Evolutionary conservation across 2,113 vertebrate genomes (phyloP).

Genomic region (Petrocephalus microphthalmus): DNA sequence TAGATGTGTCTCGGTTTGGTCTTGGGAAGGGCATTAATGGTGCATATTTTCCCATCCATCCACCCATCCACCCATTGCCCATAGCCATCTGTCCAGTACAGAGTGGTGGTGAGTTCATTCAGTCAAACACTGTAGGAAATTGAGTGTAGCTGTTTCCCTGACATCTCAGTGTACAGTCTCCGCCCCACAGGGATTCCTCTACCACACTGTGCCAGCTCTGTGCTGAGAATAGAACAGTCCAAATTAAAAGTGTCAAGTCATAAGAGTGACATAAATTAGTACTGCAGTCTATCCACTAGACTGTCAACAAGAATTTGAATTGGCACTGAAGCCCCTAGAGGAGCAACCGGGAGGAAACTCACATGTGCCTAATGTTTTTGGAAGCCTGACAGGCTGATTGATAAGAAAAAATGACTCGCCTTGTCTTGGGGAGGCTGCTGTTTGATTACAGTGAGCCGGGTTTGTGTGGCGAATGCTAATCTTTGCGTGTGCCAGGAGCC

Average conservation of each 20-base stretch:
- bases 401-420: background rate
- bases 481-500: background rate
- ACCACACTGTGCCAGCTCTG: background rate
- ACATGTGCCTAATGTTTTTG: background rate
- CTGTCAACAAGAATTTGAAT: background rate
- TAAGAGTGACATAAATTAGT: background rate
- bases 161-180: background rate
- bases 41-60: background rate
- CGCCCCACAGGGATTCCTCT: background rate
- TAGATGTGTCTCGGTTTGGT: background rate
- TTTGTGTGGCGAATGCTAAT: background rate
- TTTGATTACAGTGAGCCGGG: background rate
- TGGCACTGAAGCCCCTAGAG: background rate
- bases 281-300: background rate
- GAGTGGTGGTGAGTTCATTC: background rate
- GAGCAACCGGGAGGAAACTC: background rate
- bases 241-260: conserved; percentile 5
- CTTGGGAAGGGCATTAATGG: background rate
- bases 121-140: background rate
- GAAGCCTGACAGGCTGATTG: background rate
- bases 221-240: background rate
- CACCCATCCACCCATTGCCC: background rate
- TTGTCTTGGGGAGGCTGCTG: background rate
- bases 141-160: background rate
- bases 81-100: background rate